Evolutionary conservation across 2,888 invertebrate species (phyloP), one percentile per base, ranked within the genome.

Genomic region (Reticulitermes lucifugus): DNA sequence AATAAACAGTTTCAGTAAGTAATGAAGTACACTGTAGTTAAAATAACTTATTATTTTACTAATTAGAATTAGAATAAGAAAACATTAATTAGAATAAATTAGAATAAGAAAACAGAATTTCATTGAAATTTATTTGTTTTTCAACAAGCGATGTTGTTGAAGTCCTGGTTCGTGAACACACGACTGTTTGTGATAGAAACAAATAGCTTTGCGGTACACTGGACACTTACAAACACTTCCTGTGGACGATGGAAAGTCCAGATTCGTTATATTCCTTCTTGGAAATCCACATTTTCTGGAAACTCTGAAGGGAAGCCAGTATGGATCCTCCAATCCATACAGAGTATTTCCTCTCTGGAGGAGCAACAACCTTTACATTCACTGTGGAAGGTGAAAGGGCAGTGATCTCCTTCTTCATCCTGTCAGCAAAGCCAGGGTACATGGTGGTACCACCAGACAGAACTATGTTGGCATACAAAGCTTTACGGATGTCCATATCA

Each of bases 221-320:
- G 6, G n/a, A 77, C 12, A 77, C 71, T 95, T 97, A 98, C 95
- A 98, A 98, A 95, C 98, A 98, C 94, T 98, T 98, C 94, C 98
- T 96, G 96, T 98, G 98, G 90, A 98, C 98, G 91, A 98, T 97
- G 89, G 97, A 96, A 90, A 98, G 98, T 90, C 98, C 98, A 89
- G 97, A 97, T 92, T 98, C 98, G 91, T 98, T 98, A 93, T 98
- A 98, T 91, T 98, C 98, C 92, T 98, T 97, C 93, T 98, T 98
- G 91, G 96, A 96, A 93, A 97, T 97, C 97, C 97, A 97, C 97
- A 97, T 97, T 93, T 96, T 96, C 91, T 97, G 97, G 96, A 97
- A 97, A 92, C 97, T 97, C 89, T 97, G 97, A 89, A 97, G 93
- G 88, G 97, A 97, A 87, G 97, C 97, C 90, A 97, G 93, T 92